Percentiles rank a stretch among this genome's conserved stretches.
phyloP scores from a whole-genome alignment of 1,140 invertebrate genomes.

The Apis florea region DNA sequence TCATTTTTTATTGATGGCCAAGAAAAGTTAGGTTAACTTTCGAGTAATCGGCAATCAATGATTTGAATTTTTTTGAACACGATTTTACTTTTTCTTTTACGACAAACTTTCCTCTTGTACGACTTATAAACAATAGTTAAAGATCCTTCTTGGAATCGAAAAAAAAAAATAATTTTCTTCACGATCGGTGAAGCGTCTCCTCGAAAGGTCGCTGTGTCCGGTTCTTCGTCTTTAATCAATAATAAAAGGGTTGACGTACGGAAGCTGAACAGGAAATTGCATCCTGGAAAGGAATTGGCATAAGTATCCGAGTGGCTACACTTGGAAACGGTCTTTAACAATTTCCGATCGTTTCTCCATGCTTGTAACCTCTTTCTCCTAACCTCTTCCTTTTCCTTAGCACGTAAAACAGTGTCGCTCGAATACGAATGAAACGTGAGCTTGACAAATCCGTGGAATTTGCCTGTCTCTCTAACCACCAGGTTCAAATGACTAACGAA shows the following conservation, averaged over 20 bases:
- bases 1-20: background rate
- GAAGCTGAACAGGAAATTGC: constrained; percentile 25
- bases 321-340: constrained; percentile 35
- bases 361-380: background rate
- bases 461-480: background rate
- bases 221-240: constrained; percentile 30
- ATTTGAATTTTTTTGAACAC: too few species aligned
- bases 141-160: background rate
- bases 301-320: background rate
- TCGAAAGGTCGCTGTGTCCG: background rate
- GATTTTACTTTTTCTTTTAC: too few species aligned
- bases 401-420: constrained; percentile 20
- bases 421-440: constrained; percentile 23
- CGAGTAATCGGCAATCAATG: background rate
- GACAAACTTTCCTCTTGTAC: background rate
- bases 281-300: constrained; percentile 32
- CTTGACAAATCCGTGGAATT: constrained; percentile 9
- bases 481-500: background rate
- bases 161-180: constrained; percentile 1
- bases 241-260: constrained; percentile 13
- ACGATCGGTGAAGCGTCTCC: background rate
- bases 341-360: constrained; percentile 53
- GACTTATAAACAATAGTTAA: background rate
- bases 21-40: too few species aligned
- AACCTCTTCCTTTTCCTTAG: background rate